Evolutionary conservation across 2,113 vertebrate genomes (phyloP).

Genomic region (Vidua chalybeata): DNA sequence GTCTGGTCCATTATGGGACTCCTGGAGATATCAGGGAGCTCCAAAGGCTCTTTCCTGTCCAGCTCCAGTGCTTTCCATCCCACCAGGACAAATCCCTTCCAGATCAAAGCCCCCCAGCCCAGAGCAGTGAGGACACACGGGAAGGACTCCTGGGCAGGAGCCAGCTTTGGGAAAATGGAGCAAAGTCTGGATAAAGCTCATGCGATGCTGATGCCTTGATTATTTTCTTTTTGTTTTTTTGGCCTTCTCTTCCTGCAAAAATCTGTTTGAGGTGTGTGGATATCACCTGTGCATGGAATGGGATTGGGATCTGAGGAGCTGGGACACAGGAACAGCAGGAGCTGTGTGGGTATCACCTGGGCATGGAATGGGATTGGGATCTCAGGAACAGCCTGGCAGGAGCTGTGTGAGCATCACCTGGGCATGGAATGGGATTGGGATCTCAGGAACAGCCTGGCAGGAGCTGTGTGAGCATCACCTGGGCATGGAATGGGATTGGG

Average conservation of each 20-base stretch:
- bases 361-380: background rate
- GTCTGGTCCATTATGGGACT: background rate
- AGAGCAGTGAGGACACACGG: background rate
- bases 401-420: no score
- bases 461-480: background rate
- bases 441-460: background rate
- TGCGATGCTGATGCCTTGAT: background rate
- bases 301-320: background rate
- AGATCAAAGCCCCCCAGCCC: background rate
- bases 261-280: background rate
- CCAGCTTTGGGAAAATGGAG: rapidly evolving
- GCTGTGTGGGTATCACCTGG: background rate
- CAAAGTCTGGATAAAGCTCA: background rate
- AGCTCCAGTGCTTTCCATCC: background rate
- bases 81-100: background rate
- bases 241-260: background rate
- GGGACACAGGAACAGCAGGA: background rate
- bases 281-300: background rate
- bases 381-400: no score
- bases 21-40: background rate
- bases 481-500: background rate
- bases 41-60: background rate
- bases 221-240: background rate
- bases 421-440: no score
- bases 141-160: background rate